These are phyloP conservation scores for Lagria hirta DNA, from an alignment of 2,888 invertebrate species.

Conservation along the genomic window DNA sequence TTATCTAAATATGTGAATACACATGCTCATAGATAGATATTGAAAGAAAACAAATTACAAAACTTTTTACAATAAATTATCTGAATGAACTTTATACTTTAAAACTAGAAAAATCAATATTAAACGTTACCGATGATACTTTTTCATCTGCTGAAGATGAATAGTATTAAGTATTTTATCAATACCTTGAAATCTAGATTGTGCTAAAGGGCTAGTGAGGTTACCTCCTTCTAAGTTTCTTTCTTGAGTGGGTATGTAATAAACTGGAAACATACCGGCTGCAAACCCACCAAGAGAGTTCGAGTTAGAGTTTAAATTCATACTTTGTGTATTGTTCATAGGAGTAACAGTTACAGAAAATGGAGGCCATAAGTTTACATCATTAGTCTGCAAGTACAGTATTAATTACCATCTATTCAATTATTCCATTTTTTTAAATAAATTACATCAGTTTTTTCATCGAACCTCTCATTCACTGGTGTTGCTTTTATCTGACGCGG, in stretches of 20 bases:
- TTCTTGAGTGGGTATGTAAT: conserved; percentile 59
- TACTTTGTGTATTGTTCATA: conserved; percentile 45
- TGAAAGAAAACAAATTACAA: too few relatives aligned
- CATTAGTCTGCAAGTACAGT: conserved; percentile 42
- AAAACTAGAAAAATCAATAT: conserved; percentile 5
- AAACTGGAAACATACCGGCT: conserved; percentile 58
- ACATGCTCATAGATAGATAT: too few relatives aligned
- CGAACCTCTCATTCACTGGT: conserved; percentile 7
- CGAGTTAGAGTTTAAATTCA: conserved; percentile 34
- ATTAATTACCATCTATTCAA: neutral
- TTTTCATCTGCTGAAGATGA: too few relatives aligned
- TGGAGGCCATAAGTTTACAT: conserved; percentile 63
- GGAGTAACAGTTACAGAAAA: conserved; percentile 58
- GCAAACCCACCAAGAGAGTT: conserved; percentile 48
- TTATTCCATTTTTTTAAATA: neutral
- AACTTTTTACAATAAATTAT: neutral
- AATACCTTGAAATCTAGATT: conserved; percentile 42
- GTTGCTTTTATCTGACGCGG: too few relatives aligned
- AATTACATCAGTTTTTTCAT: conserved; percentile 31
- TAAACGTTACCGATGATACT: conserved; percentile 1
- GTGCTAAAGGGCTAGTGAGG: conserved; percentile 20
- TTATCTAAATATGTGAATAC: too few relatives aligned
- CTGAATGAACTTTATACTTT: neutral
- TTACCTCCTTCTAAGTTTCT: conserved; percentile 18
- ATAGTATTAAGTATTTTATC: conserved; percentile 1